Evolutionary conservation across 2,113 vertebrate species (phyloP), one percentile per base, ranked within the genome.

Genomic region (Catagonus wagneri): DNA sequence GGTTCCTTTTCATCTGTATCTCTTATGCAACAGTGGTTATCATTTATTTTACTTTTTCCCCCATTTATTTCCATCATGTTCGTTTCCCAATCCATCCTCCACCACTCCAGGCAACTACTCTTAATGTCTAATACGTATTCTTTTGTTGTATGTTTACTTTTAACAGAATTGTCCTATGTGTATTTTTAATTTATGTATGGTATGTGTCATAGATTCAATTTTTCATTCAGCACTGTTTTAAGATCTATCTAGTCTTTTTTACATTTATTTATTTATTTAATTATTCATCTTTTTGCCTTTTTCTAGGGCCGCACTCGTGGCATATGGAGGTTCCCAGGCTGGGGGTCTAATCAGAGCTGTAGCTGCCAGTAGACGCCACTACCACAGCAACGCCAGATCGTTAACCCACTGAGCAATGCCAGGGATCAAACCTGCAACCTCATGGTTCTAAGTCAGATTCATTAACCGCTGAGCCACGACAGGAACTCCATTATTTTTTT

Each of bases 171-270:
- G 52, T 60, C 68, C 15, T 32, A 32, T n/a, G 85, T 34, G 8
- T n/a, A 72, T 66, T 83, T 68, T 23, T 83, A 60, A 65, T 36
- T 52, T 80, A 27, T n/a, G n/a, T 39, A 36, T 83, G 54, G 39
- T 11, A 80, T 86, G 72, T 79, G 50, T 88, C 52, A 75, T 39
- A 88, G 68, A 81, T 81, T 74, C 27, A 66, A 13, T 36, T 83
- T 86, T 92, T 92, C 75, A 92, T 52, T 89, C 68, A 93, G 50
- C 69, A 78, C 20, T 56, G 58, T 66, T 84, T 89, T 58, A 44
- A 65, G 52, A 58, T 68, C 17, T 68, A 90, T n/a, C 65, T 80
- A 90, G 25, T 44, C 65, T 44, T 44, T 44, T 44, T 44, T 8
- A 44, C 8, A 44, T 44, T 44, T 44, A n/a, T n/a, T n/a, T n/a